Percentiles rank a stretch among this genome's conserved stretches.
Conservation (phyloP, 2,113 vertebrate species). For the Myanophis thanlyinensis region DNA sequence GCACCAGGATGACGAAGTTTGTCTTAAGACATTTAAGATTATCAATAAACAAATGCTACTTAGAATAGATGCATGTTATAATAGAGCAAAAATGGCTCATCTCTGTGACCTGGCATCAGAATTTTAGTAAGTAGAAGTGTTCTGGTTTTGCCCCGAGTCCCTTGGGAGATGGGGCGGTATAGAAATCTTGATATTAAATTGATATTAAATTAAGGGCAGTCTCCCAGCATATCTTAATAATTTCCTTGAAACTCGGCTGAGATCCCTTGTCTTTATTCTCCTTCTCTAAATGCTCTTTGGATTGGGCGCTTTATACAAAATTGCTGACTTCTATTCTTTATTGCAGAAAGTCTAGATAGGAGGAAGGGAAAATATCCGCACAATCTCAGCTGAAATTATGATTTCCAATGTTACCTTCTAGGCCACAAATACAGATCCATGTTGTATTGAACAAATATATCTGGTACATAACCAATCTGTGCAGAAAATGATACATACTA, state of each 20-base stretch:
- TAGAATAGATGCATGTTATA: neutral
- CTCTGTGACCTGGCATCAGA: neutral
- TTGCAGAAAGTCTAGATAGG: neutral
- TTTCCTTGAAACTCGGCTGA: neutral
- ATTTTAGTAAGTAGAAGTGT: neutral
- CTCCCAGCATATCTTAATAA: neutral
- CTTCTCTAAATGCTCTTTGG: neutral
- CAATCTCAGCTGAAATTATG: neutral
- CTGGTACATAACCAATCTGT: conserved; percentile 8
- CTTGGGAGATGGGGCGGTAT: too few species aligned
- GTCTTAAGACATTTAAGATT: neutral
- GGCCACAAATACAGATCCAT: neutral
- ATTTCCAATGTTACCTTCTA: conserved; percentile 13
- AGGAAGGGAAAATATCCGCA: neutral
- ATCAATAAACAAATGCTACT: neutral
- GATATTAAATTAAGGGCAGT: too few species aligned
- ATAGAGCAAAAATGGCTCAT: neutral
- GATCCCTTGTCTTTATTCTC: too few species aligned
- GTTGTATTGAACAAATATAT: conserved; percentile 10
- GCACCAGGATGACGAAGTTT: neutral
- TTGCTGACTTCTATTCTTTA: conserved; percentile 5
- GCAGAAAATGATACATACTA: conserved; percentile 6
- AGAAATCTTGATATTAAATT: too few species aligned
- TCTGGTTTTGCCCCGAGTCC: neutral
- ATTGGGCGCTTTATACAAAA: neutral